Conservation (phyloP, 2,797 vertebrate species). For the Sus cebifrons region DNA sequence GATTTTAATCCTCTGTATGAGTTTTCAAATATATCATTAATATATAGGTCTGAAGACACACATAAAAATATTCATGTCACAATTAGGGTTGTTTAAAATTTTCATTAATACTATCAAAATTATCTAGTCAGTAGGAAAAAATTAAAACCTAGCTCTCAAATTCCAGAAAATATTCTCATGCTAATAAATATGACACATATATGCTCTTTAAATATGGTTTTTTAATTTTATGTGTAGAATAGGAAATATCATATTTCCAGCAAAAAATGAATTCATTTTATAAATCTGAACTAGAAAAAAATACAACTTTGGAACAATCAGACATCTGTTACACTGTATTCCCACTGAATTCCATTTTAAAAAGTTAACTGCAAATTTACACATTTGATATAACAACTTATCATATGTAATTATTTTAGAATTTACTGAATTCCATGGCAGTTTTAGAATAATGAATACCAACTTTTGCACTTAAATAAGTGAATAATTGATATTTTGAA, state of each 20-base stretch:
- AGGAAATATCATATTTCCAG: conserved; percentile 2
- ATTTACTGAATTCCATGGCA: background rate
- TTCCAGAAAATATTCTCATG: conserved; percentile 12
- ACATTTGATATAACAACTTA: conserved; percentile 14
- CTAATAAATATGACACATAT: background rate
- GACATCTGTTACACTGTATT: conserved; percentile 11
- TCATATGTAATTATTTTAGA: background rate
- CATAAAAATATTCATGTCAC: background rate
- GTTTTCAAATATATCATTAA: background rate
- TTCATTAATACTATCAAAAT: background rate
- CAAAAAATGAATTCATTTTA: conserved; percentile 24
- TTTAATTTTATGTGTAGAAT: background rate
- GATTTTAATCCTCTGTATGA: background rate
- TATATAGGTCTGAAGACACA: background rate
- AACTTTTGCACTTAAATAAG: background rate
- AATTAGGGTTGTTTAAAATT: background rate
- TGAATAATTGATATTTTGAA: background rate
- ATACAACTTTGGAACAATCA: conserved; percentile 10
- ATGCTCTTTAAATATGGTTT: background rate
- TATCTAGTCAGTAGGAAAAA: background rate
- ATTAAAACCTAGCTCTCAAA: background rate
- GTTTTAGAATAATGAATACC: background rate
- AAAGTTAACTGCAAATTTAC: conserved; percentile 19
- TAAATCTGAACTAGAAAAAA: background rate
- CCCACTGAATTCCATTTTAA: background rate